Evolutionary conservation across 2,888 invertebrate genomes (phyloP).

Genomic region (Pasiphila rectangulata): DNA sequence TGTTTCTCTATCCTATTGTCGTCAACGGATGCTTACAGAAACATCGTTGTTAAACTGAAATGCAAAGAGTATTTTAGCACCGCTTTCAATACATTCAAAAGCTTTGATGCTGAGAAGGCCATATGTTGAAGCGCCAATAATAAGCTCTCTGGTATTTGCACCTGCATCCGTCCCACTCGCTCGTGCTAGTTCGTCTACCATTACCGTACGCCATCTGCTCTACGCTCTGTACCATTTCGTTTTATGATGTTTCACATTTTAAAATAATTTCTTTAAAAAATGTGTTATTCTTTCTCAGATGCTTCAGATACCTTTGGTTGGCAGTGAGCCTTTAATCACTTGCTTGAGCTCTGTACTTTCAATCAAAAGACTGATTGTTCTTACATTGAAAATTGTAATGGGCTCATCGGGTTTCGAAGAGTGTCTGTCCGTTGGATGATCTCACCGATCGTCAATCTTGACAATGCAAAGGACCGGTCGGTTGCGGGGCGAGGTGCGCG

Average conservation of each 20-base stretch:
- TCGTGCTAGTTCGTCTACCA: constrained; percentile 52
- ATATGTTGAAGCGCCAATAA: constrained; percentile 60
- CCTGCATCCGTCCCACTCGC: constrained; percentile 76
- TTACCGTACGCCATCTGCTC: constrained; percentile 32
- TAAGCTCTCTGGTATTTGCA: constrained; percentile 55
- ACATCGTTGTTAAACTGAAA: too few species aligned
- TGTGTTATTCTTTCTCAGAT: too few species aligned
- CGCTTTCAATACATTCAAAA: constrained; percentile 32
- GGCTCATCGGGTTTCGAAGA: constrained; percentile 53
- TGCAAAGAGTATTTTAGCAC: constrained; percentile 19
- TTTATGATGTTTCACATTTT: constrained; percentile 17
- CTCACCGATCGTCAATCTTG: constrained; percentile 77
- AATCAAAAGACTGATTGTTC: background rate
- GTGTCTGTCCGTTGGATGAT: constrained; percentile 65
- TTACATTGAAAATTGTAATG: constrained; percentile 35
- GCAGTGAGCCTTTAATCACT: background rate
- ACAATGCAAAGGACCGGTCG: constrained; percentile 79
- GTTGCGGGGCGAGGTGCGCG: constrained; percentile 52
- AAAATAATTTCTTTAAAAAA: too few species aligned
- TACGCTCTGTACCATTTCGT: constrained; percentile 29
- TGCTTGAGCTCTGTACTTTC: background rate
- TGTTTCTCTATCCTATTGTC: background rate
- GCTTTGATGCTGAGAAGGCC: constrained; percentile 43
- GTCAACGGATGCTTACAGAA: too few species aligned
- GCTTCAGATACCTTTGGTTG: too few species aligned